Conservation (phyloP, 2,797 vertebrate genomes). For the Dendrocincla tyrannina region DNA sequence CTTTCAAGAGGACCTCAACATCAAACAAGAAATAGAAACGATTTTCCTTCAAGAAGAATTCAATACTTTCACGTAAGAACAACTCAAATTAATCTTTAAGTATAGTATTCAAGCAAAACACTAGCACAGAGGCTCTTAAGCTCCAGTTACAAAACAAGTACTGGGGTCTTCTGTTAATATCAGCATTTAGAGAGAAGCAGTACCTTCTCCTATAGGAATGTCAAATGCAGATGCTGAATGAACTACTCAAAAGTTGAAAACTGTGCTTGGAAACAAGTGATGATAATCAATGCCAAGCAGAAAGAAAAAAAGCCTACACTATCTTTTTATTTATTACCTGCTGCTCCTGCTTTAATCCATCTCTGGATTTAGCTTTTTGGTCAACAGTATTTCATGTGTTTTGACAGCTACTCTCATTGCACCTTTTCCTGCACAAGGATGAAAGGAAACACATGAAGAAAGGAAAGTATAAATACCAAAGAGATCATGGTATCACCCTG, state of each 20-base stretch:
- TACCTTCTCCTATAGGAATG: not conserved
- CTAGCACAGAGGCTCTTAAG: not conserved
- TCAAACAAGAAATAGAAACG: not conserved
- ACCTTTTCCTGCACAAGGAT: not conserved
- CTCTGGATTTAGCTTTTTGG: not conserved
- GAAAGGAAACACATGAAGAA: conserved; percentile 1
- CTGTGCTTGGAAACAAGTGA: not conserved
- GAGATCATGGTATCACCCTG: not conserved
- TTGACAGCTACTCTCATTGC: not conserved
- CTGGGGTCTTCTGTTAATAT: not conserved
- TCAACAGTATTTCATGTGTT: not conserved
- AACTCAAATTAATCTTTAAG: not conserved
- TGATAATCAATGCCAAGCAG: not conserved
- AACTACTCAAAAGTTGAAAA: not conserved
- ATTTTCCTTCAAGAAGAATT: not conserved
- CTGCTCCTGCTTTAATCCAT: not conserved
- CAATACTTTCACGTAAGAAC: not conserved
- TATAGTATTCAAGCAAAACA: not conserved
- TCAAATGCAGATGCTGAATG: not conserved
- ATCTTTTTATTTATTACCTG: conserved; percentile 6
- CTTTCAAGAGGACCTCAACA: not conserved
- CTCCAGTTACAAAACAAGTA: not conserved
- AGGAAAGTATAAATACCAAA: not conserved
- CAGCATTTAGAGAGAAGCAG: not conserved
- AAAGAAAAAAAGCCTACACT: not conserved